Evolutionary conservation across 2,797 vertebrate genomes (phyloP).

Genomic region (Malurus leucopterus): DNA sequence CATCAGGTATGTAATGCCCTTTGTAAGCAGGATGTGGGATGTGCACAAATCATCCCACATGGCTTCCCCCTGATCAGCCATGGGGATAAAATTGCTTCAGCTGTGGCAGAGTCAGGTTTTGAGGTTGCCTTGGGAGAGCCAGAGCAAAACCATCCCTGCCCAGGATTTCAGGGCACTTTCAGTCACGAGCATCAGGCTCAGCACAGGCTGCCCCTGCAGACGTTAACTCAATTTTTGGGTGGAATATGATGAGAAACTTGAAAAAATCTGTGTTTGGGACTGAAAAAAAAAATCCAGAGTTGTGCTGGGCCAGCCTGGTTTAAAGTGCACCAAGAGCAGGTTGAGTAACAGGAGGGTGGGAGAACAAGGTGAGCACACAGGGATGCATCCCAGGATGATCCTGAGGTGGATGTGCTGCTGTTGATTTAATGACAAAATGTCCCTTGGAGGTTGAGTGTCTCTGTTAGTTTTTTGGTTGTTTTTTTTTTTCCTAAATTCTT

Average conservation of each 20-base stretch:
- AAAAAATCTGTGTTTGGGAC: neutral
- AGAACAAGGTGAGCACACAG: neutral
- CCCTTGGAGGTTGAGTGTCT: neutral
- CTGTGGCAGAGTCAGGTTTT: neutral
- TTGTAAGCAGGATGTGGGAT: neutral
- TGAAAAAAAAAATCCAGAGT: neutral
- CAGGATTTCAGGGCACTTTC: neutral
- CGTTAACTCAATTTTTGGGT: neutral
- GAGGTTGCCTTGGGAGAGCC: neutral
- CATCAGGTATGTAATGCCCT: neutral
- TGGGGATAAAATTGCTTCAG: neutral
- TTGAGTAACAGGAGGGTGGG: neutral
- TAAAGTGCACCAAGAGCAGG: neutral
- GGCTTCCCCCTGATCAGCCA: neutral
- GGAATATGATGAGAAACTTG: neutral
- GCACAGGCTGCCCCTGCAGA: neutral
- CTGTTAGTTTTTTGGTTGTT: accelerated
- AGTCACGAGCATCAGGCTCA: neutral
- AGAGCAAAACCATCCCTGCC: neutral
- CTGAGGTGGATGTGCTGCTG: neutral
- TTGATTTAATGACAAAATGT: neutral
- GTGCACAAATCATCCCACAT: neutral
- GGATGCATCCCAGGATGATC: neutral
- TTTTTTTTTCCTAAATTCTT: neutral
- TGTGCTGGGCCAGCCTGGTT: neutral